Percentiles rank a stretch among this genome's conserved stretches.
phyloP scores from a whole-genome alignment of 2,888 invertebrate genomes.

The Anarsia innoxiella region DNA sequence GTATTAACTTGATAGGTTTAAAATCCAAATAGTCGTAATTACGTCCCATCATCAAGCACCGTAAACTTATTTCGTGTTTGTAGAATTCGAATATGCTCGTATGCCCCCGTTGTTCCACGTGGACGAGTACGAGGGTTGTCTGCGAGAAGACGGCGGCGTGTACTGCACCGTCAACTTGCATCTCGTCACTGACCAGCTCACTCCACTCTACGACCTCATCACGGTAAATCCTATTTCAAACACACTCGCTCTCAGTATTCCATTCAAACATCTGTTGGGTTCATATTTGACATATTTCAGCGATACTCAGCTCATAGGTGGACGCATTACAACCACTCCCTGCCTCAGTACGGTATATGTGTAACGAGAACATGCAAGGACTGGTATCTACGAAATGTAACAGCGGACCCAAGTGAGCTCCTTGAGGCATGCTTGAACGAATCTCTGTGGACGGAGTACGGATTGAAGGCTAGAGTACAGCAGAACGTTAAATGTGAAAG shows the following conservation, averaged over 20 bases:
- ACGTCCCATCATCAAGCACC: too few species aligned
- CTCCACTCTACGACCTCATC: slow-evolving; percentile 23
- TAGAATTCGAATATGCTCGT: slow-evolving; percentile 25
- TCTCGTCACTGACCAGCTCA: slow-evolving; percentile 25
- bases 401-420: slow-evolving; percentile 11
- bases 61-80: too few species aligned
- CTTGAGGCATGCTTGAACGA: slow-evolving; percentile 38
- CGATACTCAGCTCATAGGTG: slow-evolving; percentile 8
- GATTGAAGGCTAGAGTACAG: slow-evolving; percentile 40
- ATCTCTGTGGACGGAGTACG: slow-evolving; percentile 39
- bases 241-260: background rate
- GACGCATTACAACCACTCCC: slow-evolving; percentile 10
- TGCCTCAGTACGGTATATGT: slow-evolving; percentile 7
- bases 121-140: slow-evolving; percentile 28
- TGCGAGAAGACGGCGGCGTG: slow-evolving; percentile 16
- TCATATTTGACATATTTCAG: too few species aligned
- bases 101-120: slow-evolving; percentile 27
- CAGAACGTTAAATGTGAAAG: slow-evolving; percentile 21
- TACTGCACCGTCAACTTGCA: slow-evolving; percentile 25
- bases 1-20: too few species aligned
- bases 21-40: too few species aligned
- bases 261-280: too few species aligned
- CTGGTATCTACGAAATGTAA: background rate
- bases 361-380: background rate
- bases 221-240: slow-evolving; percentile 20